Base-by-base conservation (phyloP, 2,888 invertebrate species). In the Tillus elongatus region DNA sequence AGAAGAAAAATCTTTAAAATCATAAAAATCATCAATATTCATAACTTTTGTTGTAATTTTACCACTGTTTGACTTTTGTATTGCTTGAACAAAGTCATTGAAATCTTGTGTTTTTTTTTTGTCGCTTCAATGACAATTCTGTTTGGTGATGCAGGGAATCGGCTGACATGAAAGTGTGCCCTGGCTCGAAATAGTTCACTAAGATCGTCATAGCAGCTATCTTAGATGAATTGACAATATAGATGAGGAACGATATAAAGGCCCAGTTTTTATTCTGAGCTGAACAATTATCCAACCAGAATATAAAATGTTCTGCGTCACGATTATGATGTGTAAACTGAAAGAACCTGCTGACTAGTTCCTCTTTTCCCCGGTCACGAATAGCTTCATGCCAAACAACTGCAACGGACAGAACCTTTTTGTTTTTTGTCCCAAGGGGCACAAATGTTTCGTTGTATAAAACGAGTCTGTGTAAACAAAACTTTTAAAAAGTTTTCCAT, bases 61-160 rank as follows among this genome's bases (percentile, higher is more conserved):
- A 10, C 26, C 26, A 3, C 26, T 34, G 27, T 27, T 26, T 11
- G 34, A 24, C 13, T 30, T 30, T 30, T 30, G 14, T 10, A 35
- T 29, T 8, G 35, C 35, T 3, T 3, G n/a, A 12, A 30, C n/a
- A 26, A 34, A 34, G 13, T 34, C 34, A 26, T 34, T 11, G 26
- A 34, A 34, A 10, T 15, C 4, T 6, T 10, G 11, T 11, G 10
- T 10, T 13, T 12, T 26, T 34, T 34, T 26, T 15, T 32, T 45
- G 46, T 27, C 35, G 50, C 40, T 52, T 51, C 10, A 55, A 37
- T 16, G 51, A 47, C 12, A 30, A 35, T 37, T 56, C 52, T n/a
- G 56, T 49, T 40, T 44, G 44, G 36, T 57, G 54, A 39, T 58
- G 55, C 36, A 58, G 55, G 30, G 51, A 47, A 40, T 57, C 59